These are phyloP conservation scores for Todiramphus saurophagus DNA, from an alignment of 2,113 vertebrate species.

Conservation along the genomic window DNA sequence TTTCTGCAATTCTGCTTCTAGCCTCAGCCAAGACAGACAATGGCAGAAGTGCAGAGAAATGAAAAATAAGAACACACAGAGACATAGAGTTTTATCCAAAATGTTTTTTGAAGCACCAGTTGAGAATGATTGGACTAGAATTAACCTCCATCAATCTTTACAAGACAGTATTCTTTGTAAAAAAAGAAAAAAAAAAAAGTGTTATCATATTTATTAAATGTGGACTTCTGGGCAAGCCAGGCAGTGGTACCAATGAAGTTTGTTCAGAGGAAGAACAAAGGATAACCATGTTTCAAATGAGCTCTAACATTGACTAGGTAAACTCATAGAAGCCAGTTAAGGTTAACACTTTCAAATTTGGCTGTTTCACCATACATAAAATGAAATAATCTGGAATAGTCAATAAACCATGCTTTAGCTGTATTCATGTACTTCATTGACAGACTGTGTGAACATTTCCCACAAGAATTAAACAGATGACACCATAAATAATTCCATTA, in stretches of 20 bases:
- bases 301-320: neutral
- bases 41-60: neutral
- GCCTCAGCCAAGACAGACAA: neutral
- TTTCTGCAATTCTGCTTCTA: slow-evolving; percentile 25
- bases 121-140: neutral
- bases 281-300: neutral
- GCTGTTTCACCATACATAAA: neutral
- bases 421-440: slow-evolving; percentile 38
- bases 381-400: slow-evolving; percentile 2
- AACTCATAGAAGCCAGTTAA: neutral
- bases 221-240: neutral
- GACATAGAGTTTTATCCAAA: neutral
- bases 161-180: neutral
- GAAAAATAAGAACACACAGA: neutral
- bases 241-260: neutral
- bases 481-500: slow-evolving; percentile 68
- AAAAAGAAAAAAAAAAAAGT: neutral
- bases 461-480: slow-evolving; percentile 55
- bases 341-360: neutral
- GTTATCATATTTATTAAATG: neutral
- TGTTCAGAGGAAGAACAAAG: neutral
- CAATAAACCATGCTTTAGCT: slow-evolving; percentile 25
- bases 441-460: slow-evolving; percentile 55
- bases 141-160: neutral
- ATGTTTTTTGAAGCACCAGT: neutral